Base-by-base conservation (phyloP, 64 coral and sea anemone genomes). In the Dendronephthya gigantea region DNA sequence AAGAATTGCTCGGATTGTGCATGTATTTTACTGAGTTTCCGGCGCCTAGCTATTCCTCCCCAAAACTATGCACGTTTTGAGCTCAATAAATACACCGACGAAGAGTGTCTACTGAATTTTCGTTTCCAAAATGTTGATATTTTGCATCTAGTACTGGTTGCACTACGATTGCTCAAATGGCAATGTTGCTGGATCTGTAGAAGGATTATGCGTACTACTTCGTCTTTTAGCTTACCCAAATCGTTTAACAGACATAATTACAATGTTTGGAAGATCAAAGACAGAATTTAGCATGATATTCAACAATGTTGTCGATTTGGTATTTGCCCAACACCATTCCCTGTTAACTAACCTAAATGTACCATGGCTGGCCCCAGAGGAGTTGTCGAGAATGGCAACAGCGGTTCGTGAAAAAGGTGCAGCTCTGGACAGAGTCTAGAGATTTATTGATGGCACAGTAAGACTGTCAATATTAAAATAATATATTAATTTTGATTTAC, bases 401-500 rank as follows among this genome's bases (percentile, higher is more conserved):
- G 66, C 66, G 7, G 66, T 70, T 22, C 66, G 27, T 70, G 66
- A 9, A 70, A 70, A 70, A 70, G 66, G 66, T 22, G 66, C 66
- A 17, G 30, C 66, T 25, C 30, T 70, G 9, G 66, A 70, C 19
- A 70, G 27, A 17, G 66, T 70, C 8, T 70, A n/a, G 66, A n/a
- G 66, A 22, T 70, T 70, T 70, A n/a, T 70, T 70, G 66, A 70
- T 70, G 66, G 66, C 66, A 70, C 0, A n/a, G 66, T 70, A 70
- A 70, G n/a, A n/a, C n/a, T n/a, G n/a, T n/a, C n/a, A n/a, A n/a
- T n/a, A n/a, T n/a, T n/a, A n/a, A n/a, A n/a, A n/a, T n/a, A n/a
- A n/a, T n/a, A n/a, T n/a, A n/a, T n/a, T n/a, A n/a, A n/a, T n/a
- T n/a, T n/a, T n/a, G n/a, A n/a, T n/a, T n/a, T n/a, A n/a, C n/a